Evolutionary conservation across 2,113 vertebrate genomes (phyloP), one percentile per base, ranked within the genome.

Genomic region (Uropsilus gracilis): DNA sequence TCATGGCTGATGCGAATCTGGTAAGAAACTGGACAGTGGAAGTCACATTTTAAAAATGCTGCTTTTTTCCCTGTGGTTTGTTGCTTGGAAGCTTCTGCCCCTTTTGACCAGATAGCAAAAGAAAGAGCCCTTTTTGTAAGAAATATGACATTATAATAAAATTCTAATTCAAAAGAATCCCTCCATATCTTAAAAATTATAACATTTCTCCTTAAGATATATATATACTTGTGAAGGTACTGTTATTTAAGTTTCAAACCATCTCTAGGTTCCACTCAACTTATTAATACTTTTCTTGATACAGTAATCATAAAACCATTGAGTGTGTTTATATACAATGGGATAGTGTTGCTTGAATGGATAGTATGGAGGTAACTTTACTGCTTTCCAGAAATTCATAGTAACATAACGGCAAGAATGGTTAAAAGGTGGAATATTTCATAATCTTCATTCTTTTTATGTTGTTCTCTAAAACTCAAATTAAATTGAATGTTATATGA

Each of bases 181-280:
- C 37, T 8, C 11, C 77, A 20, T 30, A 30, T 24, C 28, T 80
- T 89, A 8, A 71, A 90, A 95, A 83, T 72, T 53, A 37, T 7
- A 94, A 30, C 12, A 32, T 50, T 84, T 63, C 18, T 76, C 11
- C 7, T 75, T 76, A 92, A 42, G 34, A 77, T 39, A 5, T 7
- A 17, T 8, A 22, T 55, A 55, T 55, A 55, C 53, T 55, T 55
- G 22, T 55, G 53, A 55, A 55, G 22, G 53, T 55, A 55, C 1
- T 69, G 37, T 1, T 94, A 68, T 77, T 76, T 95, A 95, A 96
- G 14, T 89, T 93, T 1, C 34, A 77, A 95, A 59, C 28, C 22
- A 83, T 18, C 32, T 71, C 4, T 42, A 72, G 69, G 17, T 76
- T 2, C 7, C 4, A 78, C 22, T 30, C 34, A 55, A 68, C 2